phyloP scores from a whole-genome alignment of 2,797 vertebrate genomes.

The Cetoscarus ocellatus region DNA sequence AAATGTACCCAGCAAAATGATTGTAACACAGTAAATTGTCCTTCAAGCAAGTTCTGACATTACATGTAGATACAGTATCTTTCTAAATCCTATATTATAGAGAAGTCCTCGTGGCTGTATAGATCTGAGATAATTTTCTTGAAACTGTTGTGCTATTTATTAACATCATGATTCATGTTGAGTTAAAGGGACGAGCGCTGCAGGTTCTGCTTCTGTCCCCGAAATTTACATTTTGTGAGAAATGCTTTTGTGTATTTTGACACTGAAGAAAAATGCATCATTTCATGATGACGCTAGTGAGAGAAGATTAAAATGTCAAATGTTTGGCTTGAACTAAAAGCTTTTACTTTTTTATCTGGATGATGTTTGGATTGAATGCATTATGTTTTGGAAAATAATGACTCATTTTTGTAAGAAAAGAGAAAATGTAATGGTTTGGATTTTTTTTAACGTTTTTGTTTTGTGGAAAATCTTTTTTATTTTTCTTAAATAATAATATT shows the following conservation, averaged over 20 bases:
- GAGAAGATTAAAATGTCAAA: not conserved
- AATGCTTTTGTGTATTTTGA: conserved; percentile 42
- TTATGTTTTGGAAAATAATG: conserved; percentile 26
- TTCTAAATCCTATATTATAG: conserved; percentile 2
- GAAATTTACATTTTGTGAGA: conserved; percentile 59
- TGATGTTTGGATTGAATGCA: conserved; percentile 15
- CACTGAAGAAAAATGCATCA: conserved; percentile 21
- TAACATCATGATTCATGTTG: conserved; percentile 70
- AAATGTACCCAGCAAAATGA: not conserved
- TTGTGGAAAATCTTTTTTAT: not conserved
- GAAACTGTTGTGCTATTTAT: conserved; percentile 61
- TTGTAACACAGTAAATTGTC: not conserved
- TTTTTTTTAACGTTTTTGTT: not conserved
- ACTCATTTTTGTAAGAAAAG: too few relatives aligned
- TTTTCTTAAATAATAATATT: too few relatives aligned
- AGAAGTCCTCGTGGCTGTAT: conserved; percentile 22
- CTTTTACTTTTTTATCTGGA: conserved; percentile 1
- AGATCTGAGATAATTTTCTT: conserved; percentile 29
- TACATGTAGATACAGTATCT: not conserved
- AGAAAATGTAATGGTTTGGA: conserved; percentile 13
- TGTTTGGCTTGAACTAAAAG: conserved; percentile 8
- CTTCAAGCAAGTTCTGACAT: not conserved
- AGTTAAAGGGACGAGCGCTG: conserved; percentile 44
- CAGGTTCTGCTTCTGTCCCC: conserved; percentile 55
- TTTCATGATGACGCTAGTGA: conserved; percentile 14